Evolutionary conservation across 2,888 invertebrate species (phyloP), one percentile per base, ranked within the genome.

Genomic region (Dichetophora obliterata): DNA sequence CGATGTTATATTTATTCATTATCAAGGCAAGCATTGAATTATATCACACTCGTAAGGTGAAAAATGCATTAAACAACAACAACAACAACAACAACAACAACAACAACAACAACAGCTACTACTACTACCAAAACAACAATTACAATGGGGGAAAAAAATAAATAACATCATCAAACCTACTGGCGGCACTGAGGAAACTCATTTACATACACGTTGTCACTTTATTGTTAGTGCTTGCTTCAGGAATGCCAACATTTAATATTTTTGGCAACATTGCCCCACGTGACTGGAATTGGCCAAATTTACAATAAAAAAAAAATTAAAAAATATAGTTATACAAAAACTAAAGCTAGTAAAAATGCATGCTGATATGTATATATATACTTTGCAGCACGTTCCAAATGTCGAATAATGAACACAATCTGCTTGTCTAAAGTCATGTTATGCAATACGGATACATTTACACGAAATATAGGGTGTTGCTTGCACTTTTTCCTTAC

Each of bases 261-360:
- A 43, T 43, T 43, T 43, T 43, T 61, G 61, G 27, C 27, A 61
- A 63, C 1, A 63, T 14, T 3, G 5, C 19, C 2, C 19, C 63
- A 31, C 63, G 63, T 63, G 63, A 63, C 63, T 63, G 31, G 63
- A 27, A 63, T 63, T 31, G 63, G 31, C 31, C 31, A 27, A 27
- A 59, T 27, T 24, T 8, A 59, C 5, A 59, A 0, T 8, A 59
- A 11, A 11, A 11, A 22, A 19, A 22, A 22, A 14, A 43, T 11
- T 2, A 43, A 43, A 43, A 43, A 43, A 43, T 11, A 43, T 3
- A 43, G 6, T 8, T 6, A 37, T 31, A 31, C 31, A 31, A 31
- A 31, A 31, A 31, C 31, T 4, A 31, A 31, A 31, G 31, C 37
- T 8, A 37, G 43, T 2, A 43, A 43, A 43, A 43, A 11, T 43